These are phyloP conservation scores for Antechinus flavipes DNA, from an alignment of 2,113 vertebrate genomes.

Conservation along the genomic window DNA sequence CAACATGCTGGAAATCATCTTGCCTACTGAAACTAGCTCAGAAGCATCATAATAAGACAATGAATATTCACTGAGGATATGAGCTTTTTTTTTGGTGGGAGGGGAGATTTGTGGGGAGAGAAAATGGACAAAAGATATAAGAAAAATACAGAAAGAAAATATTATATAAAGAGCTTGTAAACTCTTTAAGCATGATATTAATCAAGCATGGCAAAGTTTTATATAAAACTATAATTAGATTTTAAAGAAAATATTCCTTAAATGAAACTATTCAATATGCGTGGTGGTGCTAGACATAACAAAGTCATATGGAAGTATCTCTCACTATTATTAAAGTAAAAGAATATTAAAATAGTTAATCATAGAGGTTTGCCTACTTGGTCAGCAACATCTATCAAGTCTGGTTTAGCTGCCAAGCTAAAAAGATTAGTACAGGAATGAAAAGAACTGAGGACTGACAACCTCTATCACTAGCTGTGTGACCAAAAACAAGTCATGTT, in stretches of 20 bases:
- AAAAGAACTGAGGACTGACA: not conserved
- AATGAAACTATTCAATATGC: not conserved
- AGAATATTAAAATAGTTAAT: not conserved
- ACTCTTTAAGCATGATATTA: not conserved
- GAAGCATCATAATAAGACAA: slow-evolving; percentile 52
- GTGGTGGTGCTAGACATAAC: not conserved
- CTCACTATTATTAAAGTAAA: not conserved
- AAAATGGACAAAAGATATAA: accelerated
- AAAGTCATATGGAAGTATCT: not conserved
- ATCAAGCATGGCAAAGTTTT: not conserved
- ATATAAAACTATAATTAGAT: not conserved
- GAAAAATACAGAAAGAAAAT: not conserved
- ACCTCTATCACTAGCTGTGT: not conserved
- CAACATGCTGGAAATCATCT: slow-evolving; percentile 20
- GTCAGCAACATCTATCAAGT: not conserved
- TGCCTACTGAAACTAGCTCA: slow-evolving; percentile 67
- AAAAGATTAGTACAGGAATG: not conserved
- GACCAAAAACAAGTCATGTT: accelerated
- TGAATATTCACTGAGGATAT: not conserved
- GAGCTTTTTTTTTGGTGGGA: not conserved
- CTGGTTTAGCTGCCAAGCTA: not conserved
- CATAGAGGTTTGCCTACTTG: not conserved
- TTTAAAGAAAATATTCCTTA: not conserved
- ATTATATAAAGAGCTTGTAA: not conserved
- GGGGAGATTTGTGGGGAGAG: accelerated